phyloP scores from a whole-genome alignment of 2,888 invertebrate genomes.

The Tipula confusa region DNA sequence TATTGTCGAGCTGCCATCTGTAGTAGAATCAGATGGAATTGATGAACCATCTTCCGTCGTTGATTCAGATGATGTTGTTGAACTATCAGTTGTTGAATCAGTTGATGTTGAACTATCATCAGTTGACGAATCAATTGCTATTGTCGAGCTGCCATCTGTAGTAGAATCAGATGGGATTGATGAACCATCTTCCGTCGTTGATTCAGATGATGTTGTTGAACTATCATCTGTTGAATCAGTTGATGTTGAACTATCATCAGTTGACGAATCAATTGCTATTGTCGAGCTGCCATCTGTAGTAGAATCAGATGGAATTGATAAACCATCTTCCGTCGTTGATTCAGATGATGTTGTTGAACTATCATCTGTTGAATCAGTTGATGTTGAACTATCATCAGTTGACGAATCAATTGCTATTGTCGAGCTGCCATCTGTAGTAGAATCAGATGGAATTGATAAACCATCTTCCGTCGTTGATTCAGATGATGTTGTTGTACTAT shows the following conservation, averaged over 20 bases:
- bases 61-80: background rate
- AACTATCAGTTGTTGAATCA: background rate
- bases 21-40: background rate
- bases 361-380: background rate
- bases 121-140: background rate
- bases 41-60: background rate
- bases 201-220: no score
- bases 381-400: background rate
- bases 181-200: no score
- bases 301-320: background rate
- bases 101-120: background rate
- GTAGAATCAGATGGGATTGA: background rate
- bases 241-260: background rate
- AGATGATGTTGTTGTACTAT: no score
- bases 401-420: background rate
- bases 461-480: background rate
- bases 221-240: no score
- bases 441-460: background rate
- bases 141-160: background rate
- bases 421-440: background rate
- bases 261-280: background rate
- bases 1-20: background rate
- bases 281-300: background rate
- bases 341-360: no score
- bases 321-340: background rate